Percentiles rank a stretch among this genome's conserved stretches.
These are phyloP conservation scores for Anadara kagoshimensis DNA, from an alignment of 1,140 invertebrate genomes.

Conservation along the genomic window DNA sequence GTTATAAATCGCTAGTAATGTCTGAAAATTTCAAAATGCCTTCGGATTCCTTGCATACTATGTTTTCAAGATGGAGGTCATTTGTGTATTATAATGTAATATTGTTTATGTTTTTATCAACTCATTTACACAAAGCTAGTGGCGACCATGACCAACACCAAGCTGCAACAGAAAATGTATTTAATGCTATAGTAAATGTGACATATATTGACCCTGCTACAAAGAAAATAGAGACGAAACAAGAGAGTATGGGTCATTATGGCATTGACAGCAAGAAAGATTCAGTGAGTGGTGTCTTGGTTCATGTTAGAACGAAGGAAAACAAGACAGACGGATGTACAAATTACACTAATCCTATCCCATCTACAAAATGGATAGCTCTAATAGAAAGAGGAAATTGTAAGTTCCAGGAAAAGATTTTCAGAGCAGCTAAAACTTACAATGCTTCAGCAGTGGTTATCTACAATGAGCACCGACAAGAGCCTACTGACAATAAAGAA, in stretches of 20 bases:
- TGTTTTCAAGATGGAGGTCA: too few species aligned
- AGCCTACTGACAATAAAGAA: background rate
- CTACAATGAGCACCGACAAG: constrained; percentile 12
- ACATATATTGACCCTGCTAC: background rate
- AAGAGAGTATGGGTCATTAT: constrained; percentile 5
- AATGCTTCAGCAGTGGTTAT: constrained; percentile 37
- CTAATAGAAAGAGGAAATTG: constrained; percentile 32
- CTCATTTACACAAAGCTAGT: too few species aligned
- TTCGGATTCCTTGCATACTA: too few species aligned
- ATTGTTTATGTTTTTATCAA: too few species aligned
- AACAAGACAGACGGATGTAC: constrained; percentile 11
- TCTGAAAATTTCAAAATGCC: too few species aligned
- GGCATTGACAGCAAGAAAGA: constrained; percentile 4
- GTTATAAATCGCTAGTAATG: too few species aligned
- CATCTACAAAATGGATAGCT: constrained; percentile 33
- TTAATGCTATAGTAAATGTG: constrained; percentile 17
- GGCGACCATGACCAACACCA: too few species aligned
- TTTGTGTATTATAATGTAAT: too few species aligned
- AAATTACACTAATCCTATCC: background rate
- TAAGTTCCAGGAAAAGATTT: constrained; percentile 30
- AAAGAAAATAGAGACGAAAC: constrained; percentile 2
- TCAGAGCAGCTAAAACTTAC: constrained; percentile 12
- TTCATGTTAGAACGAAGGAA: constrained; percentile 2
- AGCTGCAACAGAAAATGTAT: too few species aligned
- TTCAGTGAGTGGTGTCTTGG: background rate